A percentile compares a stretch with the other conserved stretches of the same genome.
Evolutionary conservation across 1,140 invertebrate species (phyloP).

Genomic region (Anoplolepis gracilipes): DNA sequence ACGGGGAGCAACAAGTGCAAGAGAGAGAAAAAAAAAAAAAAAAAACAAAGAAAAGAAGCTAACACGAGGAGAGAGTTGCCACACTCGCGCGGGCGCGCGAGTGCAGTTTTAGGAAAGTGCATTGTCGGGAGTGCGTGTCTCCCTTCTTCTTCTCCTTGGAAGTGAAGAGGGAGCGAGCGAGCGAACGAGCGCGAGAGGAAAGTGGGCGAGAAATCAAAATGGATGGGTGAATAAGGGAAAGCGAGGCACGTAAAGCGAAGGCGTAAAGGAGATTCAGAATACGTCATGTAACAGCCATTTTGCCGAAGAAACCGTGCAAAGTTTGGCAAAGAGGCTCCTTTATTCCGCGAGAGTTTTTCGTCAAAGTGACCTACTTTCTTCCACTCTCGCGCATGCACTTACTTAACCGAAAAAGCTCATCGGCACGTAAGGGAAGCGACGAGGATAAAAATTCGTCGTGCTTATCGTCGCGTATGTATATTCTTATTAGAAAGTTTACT

Average conservation of each 20-base stretch:
- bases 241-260: slow-evolving; percentile 24
- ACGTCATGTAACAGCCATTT: slow-evolving; percentile 70
- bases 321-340: slow-evolving; percentile 33
- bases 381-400: slow-evolving; percentile 38
- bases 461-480: background rate
- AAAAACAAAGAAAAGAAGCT: background rate
- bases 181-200: slow-evolving; percentile 2
- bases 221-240: slow-evolving; percentile 22
- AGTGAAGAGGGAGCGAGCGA: background rate
- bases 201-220: slow-evolving; percentile 64
- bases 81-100: background rate
- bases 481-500: too few species aligned
- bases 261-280: slow-evolving; percentile 70
- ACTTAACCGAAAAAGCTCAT: slow-evolving; percentile 50
- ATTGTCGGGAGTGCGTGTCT: background rate
- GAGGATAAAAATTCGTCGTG: slow-evolving; percentile 47
- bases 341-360: slow-evolving; percentile 39
- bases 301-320: slow-evolving; percentile 32
- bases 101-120: slow-evolving; percentile 48
- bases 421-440: slow-evolving; percentile 5
- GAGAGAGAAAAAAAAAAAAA: background rate
- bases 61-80: slow-evolving; percentile 39
- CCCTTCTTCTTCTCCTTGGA: too few species aligned
- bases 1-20: slow-evolving; percentile 51
- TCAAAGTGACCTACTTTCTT: slow-evolving; percentile 43